Evolutionary conservation across 2,797 vertebrate genomes (phyloP).

Genomic region (Coregonus sp.): DNA sequence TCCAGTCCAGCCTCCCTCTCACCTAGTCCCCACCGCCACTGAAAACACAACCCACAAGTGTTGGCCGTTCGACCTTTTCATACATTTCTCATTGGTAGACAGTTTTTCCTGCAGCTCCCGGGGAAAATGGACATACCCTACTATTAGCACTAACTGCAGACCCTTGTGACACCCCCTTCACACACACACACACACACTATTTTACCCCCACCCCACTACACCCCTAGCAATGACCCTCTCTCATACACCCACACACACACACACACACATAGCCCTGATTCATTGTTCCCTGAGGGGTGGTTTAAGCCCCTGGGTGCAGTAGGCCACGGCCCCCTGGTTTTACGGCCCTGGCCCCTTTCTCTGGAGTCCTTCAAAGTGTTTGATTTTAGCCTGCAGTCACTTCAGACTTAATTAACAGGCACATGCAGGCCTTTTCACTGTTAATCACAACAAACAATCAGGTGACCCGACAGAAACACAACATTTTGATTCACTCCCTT

Average conservation of each 20-base stretch:
- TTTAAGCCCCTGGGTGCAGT: constrained; percentile 58
- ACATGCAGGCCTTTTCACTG: constrained; percentile 49
- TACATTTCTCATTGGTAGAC: constrained; percentile 68
- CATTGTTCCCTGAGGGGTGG: constrained; percentile 61
- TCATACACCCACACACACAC: constrained; percentile 41
- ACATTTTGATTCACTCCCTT: constrained; percentile 24
- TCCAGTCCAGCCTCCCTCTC: constrained; percentile 9
- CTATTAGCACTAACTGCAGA: constrained; percentile 51
- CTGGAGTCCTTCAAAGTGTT: constrained; percentile 54
- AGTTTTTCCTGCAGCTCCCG: constrained; percentile 52
- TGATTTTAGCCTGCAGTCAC: constrained; percentile 54
- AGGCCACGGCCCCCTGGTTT: constrained; percentile 19
- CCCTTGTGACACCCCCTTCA: constrained; percentile 45
- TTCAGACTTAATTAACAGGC: constrained; percentile 54
- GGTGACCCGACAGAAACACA: constrained; percentile 39
- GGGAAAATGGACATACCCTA: constrained; percentile 54
- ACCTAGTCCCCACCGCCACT: constrained; percentile 11
- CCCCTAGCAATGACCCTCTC: constrained; percentile 65
- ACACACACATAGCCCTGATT: constrained; percentile 54
- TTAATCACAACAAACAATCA: constrained; percentile 62
- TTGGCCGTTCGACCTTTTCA: constrained; percentile 54
- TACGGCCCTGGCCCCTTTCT: constrained; percentile 47
- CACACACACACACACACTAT: constrained; percentile 23
- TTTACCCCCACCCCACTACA: neutral
- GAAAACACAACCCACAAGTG: constrained; percentile 42